Base-by-base conservation (phyloP, 2,113 vertebrate species). In the Psittacula cyanocephala region DNA sequence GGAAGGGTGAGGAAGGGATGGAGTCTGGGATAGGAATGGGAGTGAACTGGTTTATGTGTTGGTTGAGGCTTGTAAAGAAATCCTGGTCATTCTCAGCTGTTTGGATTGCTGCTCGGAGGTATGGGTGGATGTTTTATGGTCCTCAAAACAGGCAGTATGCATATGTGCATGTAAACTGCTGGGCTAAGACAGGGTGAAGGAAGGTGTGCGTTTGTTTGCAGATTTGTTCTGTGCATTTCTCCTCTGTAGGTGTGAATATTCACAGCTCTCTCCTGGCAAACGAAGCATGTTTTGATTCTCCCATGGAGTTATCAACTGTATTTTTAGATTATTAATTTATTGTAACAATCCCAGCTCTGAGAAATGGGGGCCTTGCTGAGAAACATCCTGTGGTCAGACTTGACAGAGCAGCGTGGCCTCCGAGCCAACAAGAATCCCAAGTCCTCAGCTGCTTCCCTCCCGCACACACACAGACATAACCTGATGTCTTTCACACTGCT, bases 251-350 rank as follows among this genome's bases (percentile, higher is more conserved):
- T 95, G 29, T 72, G 62, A 87, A 79, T 71, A 79, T 60, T 95
- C 81, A 62, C 81, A 69, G 81, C 37, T 55, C 29, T 68, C 33
- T 81, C 50, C 9, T 86, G 43, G 55, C 28, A 86, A 85, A 87
- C 71, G 46, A 67, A 80, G 13, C 28, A 43, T 19, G 25, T 75
- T 92, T 83, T 29, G 64, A 7, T 89, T 87, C n/a, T 84, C 74
- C 11, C 6, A 28, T 19, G 15, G 50, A 79, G 37, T 33, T 68
- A 52, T 33, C 39, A 64, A 49, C 62, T 41, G 31, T n/a, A 87
- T 81, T 92, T 93, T 84, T 79, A 68, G 52, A 57, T 81, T 72
- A 79, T 79, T 81, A 85, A 79, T 47, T 81, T 92, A 52, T 24
- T 76, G 41, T 44, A 81, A 53, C 52, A 69, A 27, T 79, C 24